Conservation (phyloP, 53 echinoderm and acorn worm genomes). For the Paelopatides confundens region DNA sequence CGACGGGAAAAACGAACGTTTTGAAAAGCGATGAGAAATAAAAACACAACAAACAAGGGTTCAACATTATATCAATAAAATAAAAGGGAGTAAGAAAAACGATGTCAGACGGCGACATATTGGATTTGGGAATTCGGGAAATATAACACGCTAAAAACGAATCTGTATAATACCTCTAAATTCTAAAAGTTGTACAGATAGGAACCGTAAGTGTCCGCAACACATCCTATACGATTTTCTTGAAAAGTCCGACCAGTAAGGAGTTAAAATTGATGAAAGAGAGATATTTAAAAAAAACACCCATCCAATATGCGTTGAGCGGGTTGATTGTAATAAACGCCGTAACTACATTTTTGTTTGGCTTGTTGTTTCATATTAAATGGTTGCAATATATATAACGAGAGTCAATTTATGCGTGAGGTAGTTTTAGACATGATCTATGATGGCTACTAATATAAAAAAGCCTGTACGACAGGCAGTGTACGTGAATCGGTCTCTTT, state of each 20-base stretch:
- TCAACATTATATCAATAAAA: conserved; percentile 41
- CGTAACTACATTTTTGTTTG: conserved; percentile 52
- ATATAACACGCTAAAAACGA: conserved; percentile 17
- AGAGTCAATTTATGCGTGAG: conserved; percentile 49
- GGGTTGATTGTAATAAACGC: conserved; percentile 42
- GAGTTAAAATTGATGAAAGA: not conserved
- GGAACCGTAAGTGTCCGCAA: not conserved
- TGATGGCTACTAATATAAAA: not conserved
- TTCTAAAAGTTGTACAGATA: conserved; percentile 1
- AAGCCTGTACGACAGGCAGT: not conserved
- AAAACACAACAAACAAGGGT: conserved; percentile 24
- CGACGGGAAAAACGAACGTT: conserved; percentile 2
- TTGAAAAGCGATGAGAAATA: conserved; percentile 6
- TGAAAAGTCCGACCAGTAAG: not conserved
- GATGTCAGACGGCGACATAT: conserved; percentile 41
- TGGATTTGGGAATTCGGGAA: conserved; percentile 35
- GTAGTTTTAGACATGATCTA: conserved; percentile 37
- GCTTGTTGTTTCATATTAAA: conserved; percentile 44
- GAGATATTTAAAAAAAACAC: not conserved
- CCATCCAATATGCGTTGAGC: conserved; percentile 40
- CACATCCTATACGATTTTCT: conserved; percentile 15
- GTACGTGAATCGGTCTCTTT: conserved; percentile 14
- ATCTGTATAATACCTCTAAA: conserved; percentile 21
- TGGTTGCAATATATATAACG: conserved; percentile 26
- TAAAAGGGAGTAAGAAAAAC: conserved; percentile 42